Evolutionary conservation across 2,113 vertebrate species (phyloP).

Genomic region (Crypturellus undulatus): DNA sequence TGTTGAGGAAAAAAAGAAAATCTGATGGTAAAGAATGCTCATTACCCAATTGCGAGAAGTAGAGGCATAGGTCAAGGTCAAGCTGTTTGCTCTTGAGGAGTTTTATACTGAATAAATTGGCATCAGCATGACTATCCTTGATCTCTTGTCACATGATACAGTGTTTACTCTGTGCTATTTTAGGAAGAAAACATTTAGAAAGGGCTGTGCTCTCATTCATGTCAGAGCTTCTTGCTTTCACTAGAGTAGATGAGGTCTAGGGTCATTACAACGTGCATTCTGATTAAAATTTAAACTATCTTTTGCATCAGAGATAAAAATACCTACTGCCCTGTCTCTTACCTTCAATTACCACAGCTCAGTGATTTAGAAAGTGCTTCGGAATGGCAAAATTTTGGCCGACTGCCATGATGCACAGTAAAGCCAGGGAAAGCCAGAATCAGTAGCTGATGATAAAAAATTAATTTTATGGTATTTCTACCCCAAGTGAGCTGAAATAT

Average conservation of each 20-base stretch:
- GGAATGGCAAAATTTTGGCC: constrained; percentile 40
- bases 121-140: not conserved
- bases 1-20: not conserved
- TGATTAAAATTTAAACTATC: not conserved
- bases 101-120: not conserved
- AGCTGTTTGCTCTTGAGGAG: constrained; percentile 2
- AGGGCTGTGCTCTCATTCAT: constrained; percentile 16
- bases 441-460: constrained; percentile 20
- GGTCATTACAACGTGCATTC: constrained; percentile 11
- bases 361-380: constrained; percentile 25
- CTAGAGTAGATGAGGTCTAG: not conserved
- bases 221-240: not conserved
- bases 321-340: not conserved
- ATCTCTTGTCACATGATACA: constrained; percentile 5
- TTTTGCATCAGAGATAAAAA: constrained; percentile 29
- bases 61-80: not conserved
- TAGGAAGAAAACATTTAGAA: constrained; percentile 18
- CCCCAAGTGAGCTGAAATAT: not conserved
- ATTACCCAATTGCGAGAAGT: not conserved
- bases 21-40: not conserved
- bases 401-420: not conserved
- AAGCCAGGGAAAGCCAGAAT: not conserved
- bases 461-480: constrained; percentile 1
- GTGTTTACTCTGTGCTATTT: constrained; percentile 36
- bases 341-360: constrained; percentile 50